Percentiles rank a stretch among this genome's conserved stretches.
These are phyloP conservation scores for Willisornis vidua DNA, from an alignment of 2,113 vertebrate genomes.

Conservation along the genomic window DNA sequence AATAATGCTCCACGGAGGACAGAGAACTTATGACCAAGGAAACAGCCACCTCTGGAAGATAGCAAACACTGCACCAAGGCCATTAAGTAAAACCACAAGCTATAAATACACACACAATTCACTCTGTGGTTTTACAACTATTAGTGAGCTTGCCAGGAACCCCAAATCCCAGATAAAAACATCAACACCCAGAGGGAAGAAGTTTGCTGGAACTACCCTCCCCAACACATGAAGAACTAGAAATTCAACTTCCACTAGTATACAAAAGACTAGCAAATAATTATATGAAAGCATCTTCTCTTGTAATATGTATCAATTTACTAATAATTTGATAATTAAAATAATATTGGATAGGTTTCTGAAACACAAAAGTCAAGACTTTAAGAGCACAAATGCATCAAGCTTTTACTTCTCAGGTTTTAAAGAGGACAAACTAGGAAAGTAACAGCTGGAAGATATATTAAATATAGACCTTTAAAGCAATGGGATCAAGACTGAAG, in stretches of 20 bases:
- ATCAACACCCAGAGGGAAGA: not conserved
- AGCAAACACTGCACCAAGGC: not conserved
- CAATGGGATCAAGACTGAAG: slow-evolving; percentile 95
- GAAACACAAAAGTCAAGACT: not conserved
- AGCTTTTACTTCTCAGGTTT: not conserved
- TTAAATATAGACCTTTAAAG: slow-evolving; percentile 83
- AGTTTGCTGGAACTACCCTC: not conserved
- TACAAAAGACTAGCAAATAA: not conserved
- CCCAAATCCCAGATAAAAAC: not conserved
- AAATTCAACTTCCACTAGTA: not conserved
- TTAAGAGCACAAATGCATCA: not conserved
- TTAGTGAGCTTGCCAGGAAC: not conserved
- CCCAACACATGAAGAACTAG: not conserved
- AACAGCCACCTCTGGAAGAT: not conserved
- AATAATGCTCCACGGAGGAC: not conserved
- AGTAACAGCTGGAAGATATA: not conserved
- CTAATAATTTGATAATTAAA: not conserved
- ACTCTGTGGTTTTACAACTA: not conserved
- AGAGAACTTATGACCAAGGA: not conserved
- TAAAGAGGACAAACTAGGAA: not conserved
- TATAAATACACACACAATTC: not conserved
- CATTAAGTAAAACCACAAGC: not conserved
- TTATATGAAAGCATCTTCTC: not conserved
- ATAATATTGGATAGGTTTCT: not conserved
- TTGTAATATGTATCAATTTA: not conserved